Evolutionary conservation across 2,113 vertebrate species (phyloP), one percentile per base, ranked within the genome.

Genomic region (Origma solitaria): DNA sequence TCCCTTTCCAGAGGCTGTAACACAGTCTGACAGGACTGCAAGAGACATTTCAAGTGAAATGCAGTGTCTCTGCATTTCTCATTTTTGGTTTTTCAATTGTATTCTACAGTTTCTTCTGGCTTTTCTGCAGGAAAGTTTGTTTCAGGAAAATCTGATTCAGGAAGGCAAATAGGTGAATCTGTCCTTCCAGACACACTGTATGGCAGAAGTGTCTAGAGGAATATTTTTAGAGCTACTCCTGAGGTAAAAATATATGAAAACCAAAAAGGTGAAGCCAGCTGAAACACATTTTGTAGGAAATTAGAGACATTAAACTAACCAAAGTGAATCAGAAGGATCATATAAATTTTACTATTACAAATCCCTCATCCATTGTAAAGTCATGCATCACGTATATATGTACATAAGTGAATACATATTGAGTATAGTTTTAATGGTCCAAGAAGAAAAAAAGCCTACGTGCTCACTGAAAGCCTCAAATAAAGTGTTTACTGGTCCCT

Each of bases 41-140:
- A 90, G 85, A 88, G 73, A 77, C 18, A 61, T 80, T 50, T 47
- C 71, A 83, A 28, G 13, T 49, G 33, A 83, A 93, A 73, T 27
- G 7, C 56, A 93, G 10, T 33, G 64, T 79, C 86, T 94, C 94
- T 97, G 86, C n/a, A 54, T 79, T 96, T 96, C 93, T 96, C 91
- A 33, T 97, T 97, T 90, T 90, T 83, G 62, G 16, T 66, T 79
- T 76, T 91, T 94, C 81, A 91, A 92, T 94, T 92, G 61, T 53
- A 65, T 91, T 95, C 86, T 91, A 21, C 53, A 71, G 50, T 94
- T 96, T 53, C 68, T 77, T 92, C 94, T 98, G 97, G 96, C 84
- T 82, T 93, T 91, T 77, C 73, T 72, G 45, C 30, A 96, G 96
- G 96, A 97, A 98, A 98, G 61, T 96, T 28, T 96, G 75, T 96